phyloP scores from a whole-genome alignment of 2,888 invertebrate genomes.

The Miltochrista miniata region DNA sequence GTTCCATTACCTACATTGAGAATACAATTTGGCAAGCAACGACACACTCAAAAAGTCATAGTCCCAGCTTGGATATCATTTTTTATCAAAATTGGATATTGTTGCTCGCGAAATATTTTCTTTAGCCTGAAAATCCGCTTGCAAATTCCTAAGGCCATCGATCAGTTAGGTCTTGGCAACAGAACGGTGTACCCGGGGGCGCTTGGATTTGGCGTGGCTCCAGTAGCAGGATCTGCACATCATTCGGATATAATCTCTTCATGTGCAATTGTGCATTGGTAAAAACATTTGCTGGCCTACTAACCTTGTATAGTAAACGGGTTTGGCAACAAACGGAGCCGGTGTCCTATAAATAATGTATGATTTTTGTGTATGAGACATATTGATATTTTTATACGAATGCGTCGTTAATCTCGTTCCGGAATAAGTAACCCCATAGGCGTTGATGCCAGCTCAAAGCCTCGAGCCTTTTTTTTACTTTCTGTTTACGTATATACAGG shows the following conservation, averaged over 20 bases:
- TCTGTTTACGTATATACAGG: no score
- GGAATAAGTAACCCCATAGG: no score
- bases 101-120: conserved; percentile 20
- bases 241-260: conserved; percentile 54
- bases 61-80: no score
- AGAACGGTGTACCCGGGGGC: conserved; percentile 47
- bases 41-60: no score
- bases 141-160: conserved; percentile 56
- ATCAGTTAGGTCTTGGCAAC: conserved; percentile 59
- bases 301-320: conserved; percentile 27
- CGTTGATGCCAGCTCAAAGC: no score
- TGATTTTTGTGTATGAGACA: conserved; percentile 10
- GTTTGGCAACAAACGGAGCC: conserved; percentile 5
- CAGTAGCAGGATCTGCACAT: conserved; percentile 46
- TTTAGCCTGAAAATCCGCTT: conserved; percentile 31
- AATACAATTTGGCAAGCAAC: no score
- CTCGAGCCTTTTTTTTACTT: no score
- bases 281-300: conserved; percentile 44
- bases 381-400: no score
- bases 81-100: background rate
- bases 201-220: conserved; percentile 51
- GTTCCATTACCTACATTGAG: no score
- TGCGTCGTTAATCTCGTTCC: no score
- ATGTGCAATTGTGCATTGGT: conserved; percentile 46
- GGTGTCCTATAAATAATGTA: conserved; percentile 12